Percentiles rank a stretch among this genome's conserved stretches.
phyloP scores from a whole-genome alignment of 2,797 vertebrate genomes.

The Falco naumanni region DNA sequence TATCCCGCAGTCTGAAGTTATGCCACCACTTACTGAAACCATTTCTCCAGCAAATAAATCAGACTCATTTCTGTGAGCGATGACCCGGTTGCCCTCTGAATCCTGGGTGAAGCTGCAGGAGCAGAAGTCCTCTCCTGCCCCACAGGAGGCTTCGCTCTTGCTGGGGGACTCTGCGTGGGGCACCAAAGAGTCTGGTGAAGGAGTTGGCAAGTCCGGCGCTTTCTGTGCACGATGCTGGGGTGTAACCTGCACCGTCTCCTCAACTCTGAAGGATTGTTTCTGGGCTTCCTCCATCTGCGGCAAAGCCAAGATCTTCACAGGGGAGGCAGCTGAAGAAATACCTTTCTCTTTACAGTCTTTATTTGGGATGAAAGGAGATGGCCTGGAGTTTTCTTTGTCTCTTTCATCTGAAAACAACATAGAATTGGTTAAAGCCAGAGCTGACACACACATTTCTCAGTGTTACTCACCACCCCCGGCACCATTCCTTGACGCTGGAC shows the following conservation, averaged over 20 bases:
- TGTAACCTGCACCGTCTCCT: neutral
- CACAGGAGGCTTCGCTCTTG: neutral
- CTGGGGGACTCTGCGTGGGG: neutral
- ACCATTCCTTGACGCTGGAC: neutral
- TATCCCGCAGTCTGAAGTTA: neutral
- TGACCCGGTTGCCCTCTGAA: neutral
- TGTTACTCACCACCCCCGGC: neutral
- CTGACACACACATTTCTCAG: neutral
- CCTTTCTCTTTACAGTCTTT: neutral
- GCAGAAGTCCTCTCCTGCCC: neutral
- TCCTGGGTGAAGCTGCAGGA: conserved; percentile 29
- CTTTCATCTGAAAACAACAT: conserved; percentile 49
- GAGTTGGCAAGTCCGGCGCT: accelerated
- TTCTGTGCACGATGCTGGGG: accelerated
- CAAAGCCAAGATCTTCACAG: conserved; percentile 18
- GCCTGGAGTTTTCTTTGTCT: conserved; percentile 22
- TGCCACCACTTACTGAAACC: accelerated
- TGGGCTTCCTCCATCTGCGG: neutral
- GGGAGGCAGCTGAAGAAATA: neutral
- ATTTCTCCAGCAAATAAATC: accelerated
- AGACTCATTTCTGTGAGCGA: neutral
- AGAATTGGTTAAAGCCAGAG: neutral
- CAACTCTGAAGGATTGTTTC: neutral
- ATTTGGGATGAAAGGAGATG: neutral
- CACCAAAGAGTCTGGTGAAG: neutral